These are phyloP conservation scores for Podarcis raffonei DNA, from an alignment of 2,113 vertebrate genomes.

Conservation along the genomic window DNA sequence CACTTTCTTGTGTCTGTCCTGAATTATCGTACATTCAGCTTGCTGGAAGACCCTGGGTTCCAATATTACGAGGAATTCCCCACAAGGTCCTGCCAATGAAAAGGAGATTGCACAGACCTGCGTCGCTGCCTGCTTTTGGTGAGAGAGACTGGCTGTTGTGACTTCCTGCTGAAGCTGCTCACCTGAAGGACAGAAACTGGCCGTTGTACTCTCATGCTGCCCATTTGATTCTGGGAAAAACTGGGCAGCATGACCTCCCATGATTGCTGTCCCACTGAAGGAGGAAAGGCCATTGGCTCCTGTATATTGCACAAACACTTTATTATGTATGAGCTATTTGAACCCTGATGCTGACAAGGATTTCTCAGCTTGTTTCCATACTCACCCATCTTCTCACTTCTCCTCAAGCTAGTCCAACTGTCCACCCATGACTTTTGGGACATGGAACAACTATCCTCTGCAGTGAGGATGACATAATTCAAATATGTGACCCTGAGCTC, in stretches of 20 bases:
- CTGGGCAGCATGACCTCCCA: neutral
- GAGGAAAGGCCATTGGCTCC: neutral
- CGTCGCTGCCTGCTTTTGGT: no score
- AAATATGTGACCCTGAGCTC: no score
- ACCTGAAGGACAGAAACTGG: neutral
- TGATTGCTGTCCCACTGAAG: neutral
- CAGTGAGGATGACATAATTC: no score
- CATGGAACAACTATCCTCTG: neutral
- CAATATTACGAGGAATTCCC: no score
- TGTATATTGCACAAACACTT: neutral
- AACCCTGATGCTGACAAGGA: no score
- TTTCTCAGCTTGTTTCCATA: neutral
- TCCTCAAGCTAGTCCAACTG: neutral
- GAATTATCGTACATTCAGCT: no score
- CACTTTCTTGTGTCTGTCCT: no score
- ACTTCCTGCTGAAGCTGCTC: neutral
- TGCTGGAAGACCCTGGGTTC: no score
- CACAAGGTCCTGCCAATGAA: neutral
- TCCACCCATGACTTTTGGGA: neutral
- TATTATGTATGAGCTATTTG: no score
- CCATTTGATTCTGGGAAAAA: neutral
- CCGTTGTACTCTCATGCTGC: neutral
- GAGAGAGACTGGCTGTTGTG: neutral
- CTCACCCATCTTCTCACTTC: neutral
- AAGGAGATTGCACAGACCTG: neutral